Evolutionary conservation across 2,113 vertebrate species (phyloP).

Genomic region (Pseudolaguvia tuberculata): DNA sequence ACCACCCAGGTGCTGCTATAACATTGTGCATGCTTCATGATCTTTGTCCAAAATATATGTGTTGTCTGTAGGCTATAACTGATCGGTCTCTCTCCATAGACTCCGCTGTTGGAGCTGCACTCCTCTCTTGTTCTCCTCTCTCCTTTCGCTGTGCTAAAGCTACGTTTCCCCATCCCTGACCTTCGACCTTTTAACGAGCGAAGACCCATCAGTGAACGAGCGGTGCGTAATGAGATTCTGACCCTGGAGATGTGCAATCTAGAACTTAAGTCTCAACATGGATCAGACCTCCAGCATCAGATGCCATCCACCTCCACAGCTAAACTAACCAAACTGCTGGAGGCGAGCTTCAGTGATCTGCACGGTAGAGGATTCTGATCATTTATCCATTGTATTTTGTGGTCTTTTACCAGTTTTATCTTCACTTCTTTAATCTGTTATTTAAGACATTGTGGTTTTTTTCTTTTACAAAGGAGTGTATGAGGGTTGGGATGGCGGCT

Average conservation of each 20-base stretch:
- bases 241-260: conserved; percentile 74
- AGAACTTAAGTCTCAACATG: conserved; percentile 72
- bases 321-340: conserved; percentile 67
- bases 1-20: conserved; percentile 52
- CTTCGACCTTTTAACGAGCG: conserved; percentile 69
- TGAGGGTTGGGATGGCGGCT: conserved; percentile 75
- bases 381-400: background rate
- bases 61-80: background rate
- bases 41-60: too few relatives aligned
- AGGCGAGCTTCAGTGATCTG: conserved; percentile 78
- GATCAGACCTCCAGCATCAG: conserved; percentile 60
- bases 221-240: conserved; percentile 73
- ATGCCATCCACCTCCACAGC: conserved; percentile 1
- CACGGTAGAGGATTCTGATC: conserved; percentile 66
- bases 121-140: conserved; percentile 71
- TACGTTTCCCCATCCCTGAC: conserved; percentile 84
- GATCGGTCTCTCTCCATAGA: conserved; percentile 18
- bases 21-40: background rate
- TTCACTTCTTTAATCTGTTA: background rate
- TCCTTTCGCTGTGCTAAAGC: conserved; percentile 70
- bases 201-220: conserved; percentile 66
- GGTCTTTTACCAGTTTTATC: background rate
- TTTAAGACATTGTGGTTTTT: background rate
- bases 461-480: conserved; percentile 68
- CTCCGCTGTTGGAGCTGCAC: conserved; percentile 33